These are phyloP conservation scores for Zaprionus nigranus DNA, from an alignment of 1,140 invertebrate genomes.

Conservation along the genomic window DNA sequence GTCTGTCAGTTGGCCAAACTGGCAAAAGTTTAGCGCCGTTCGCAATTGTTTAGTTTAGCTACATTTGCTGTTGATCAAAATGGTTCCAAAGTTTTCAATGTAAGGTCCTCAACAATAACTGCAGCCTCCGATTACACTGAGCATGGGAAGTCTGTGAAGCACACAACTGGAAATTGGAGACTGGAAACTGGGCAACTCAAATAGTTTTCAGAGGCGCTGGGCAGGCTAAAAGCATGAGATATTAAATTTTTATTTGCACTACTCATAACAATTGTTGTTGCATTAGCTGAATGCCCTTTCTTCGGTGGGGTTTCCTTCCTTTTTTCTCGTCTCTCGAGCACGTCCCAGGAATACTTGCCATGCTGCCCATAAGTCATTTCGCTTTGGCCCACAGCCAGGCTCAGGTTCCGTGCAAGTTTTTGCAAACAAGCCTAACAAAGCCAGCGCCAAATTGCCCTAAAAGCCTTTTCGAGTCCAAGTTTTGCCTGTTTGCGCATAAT, in stretches of 20 bases:
- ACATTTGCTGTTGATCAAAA: slow-evolving; percentile 59
- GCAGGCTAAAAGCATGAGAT: slow-evolving; percentile 67
- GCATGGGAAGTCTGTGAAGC: background rate
- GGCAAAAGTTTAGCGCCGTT: slow-evolving; percentile 52
- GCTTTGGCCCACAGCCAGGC: slow-evolving; percentile 60
- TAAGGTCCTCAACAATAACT: slow-evolving; percentile 35
- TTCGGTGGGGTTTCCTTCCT: slow-evolving; percentile 10
- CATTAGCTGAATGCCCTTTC: slow-evolving; percentile 6
- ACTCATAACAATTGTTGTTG: slow-evolving; percentile 67
- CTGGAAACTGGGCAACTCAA: slow-evolving; percentile 34
- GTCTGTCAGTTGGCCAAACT: background rate
- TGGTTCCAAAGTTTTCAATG: slow-evolving; percentile 60
- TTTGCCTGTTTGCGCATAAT: slow-evolving; percentile 79
- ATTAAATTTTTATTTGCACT: slow-evolving; percentile 79
- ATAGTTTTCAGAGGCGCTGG: slow-evolving; percentile 53
- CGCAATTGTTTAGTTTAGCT: slow-evolving; percentile 70
- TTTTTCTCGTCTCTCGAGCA: background rate
- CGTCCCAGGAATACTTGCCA: slow-evolving; percentile 18
- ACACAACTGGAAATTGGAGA: background rate
- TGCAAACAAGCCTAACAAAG: slow-evolving; percentile 77
- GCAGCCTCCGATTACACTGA: slow-evolving; percentile 40
- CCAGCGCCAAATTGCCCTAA: slow-evolving; percentile 77
- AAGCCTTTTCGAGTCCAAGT: slow-evolving; percentile 78
- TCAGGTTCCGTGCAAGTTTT: slow-evolving; percentile 55
- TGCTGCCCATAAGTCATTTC: slow-evolving; percentile 61